Evolutionary conservation across 1,140 invertebrate species (phyloP).

Genomic region (Solen grandis): DNA sequence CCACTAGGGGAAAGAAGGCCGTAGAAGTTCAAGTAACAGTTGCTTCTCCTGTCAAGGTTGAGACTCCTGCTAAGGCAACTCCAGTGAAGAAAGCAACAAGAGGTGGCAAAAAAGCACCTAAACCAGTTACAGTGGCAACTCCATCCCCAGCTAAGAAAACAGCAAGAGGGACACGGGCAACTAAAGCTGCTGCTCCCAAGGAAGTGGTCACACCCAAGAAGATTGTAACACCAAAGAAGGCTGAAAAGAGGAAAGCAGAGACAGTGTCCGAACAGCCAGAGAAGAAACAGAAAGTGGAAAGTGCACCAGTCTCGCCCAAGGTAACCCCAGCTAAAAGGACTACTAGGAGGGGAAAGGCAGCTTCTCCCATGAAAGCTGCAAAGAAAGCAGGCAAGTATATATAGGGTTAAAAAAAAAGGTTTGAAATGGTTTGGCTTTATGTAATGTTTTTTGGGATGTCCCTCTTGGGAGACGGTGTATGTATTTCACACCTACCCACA

Average conservation of each 20-base stretch:
- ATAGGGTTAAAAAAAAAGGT: no score
- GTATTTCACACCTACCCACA: no score
- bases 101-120: neutral
- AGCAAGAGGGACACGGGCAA: neutral
- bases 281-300: no score
- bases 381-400: neutral
- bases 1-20: neutral
- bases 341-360: slow-evolving; percentile 4
- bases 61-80: neutral
- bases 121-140: neutral
- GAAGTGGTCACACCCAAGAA: slow-evolving; percentile 3
- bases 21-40: neutral
- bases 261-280: no score
- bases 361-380: slow-evolving; percentile 5
- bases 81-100: slow-evolving; percentile 5
- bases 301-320: no score
- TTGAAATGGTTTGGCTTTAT: no score
- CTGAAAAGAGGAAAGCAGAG: neutral
- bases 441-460: no score
- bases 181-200: slow-evolving; percentile 5
- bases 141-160: slow-evolving; percentile 10
- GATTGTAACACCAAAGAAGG: neutral
- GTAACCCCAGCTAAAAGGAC: slow-evolving; percentile 27
- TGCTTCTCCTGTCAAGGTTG: neutral
- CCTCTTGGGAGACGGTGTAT: no score